Conservation (phyloP, 2,888 invertebrate species). For the Polydrusus cervinus region DNA sequence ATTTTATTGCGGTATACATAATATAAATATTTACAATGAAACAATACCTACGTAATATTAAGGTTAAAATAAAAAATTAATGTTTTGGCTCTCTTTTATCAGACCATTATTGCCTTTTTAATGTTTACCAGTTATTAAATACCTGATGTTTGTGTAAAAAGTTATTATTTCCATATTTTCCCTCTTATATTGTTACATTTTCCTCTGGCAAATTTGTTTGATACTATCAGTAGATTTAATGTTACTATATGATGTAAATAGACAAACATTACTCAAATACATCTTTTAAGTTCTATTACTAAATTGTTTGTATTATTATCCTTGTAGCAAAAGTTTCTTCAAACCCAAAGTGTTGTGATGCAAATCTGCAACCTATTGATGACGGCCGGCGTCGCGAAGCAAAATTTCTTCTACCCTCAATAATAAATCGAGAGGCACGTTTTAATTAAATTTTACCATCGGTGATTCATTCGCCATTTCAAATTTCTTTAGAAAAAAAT, state of each 20-base stretch:
- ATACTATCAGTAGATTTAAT: slow-evolving; percentile 63
- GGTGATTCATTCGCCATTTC: too few relatives aligned
- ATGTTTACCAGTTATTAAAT: slow-evolving; percentile 16
- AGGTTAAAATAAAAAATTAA: slow-evolving; percentile 23
- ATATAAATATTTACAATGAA: slow-evolving; percentile 35
- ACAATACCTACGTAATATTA: slow-evolving; percentile 35
- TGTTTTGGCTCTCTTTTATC: slow-evolving; percentile 45
- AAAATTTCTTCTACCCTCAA: too few relatives aligned
- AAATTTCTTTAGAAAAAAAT: too few relatives aligned
- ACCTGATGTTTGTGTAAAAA: slow-evolving; percentile 23
- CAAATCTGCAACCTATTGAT: too few relatives aligned
- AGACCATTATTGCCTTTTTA: slow-evolving; percentile 33
- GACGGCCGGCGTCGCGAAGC: too few relatives aligned
- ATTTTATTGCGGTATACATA: slow-evolving; percentile 26
- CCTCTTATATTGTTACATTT: slow-evolving; percentile 42
- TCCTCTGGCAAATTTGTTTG: slow-evolving; percentile 60
- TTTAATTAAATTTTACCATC: too few relatives aligned
- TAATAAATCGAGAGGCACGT: too few relatives aligned
- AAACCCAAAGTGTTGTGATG: too few relatives aligned
- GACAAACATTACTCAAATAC: slow-evolving; percentile 65
- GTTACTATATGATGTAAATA: slow-evolving; percentile 65
- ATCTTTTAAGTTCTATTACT: slow-evolving; percentile 65
- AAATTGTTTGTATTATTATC: slow-evolving; percentile 15
- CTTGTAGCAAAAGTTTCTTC: background rate
- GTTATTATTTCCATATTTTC: slow-evolving; percentile 8